phyloP scores from a whole-genome alignment of 2,113 vertebrate genomes.

The Cebus imitator region DNA sequence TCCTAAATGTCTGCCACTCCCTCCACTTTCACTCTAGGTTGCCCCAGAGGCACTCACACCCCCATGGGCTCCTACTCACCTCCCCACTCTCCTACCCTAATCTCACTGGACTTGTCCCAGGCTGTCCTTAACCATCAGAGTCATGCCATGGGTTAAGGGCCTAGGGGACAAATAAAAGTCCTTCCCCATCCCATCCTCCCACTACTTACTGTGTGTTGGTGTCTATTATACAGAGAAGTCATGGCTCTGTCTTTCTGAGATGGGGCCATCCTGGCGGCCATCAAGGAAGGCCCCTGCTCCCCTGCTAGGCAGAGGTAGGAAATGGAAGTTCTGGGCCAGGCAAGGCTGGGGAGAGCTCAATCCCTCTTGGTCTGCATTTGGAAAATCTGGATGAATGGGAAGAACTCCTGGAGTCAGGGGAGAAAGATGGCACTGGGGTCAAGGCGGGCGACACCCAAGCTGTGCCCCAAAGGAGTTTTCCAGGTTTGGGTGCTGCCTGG shows the following conservation, averaged over 20 bases:
- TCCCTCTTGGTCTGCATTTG: neutral
- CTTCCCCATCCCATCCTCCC: neutral
- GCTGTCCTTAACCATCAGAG: neutral
- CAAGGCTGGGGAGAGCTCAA: neutral
- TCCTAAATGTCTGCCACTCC: neutral
- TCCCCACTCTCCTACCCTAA: neutral
- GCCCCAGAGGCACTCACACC: neutral
- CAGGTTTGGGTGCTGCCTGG: neutral
- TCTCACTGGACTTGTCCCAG: neutral
- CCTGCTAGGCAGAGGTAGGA: neutral
- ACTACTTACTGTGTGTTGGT: neutral
- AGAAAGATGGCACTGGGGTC: neutral
- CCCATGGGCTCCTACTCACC: neutral
- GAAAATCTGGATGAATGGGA: neutral
- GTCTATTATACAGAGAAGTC: neutral
- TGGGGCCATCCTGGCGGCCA: neutral
- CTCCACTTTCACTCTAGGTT: neutral
- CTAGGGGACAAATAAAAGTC: neutral
- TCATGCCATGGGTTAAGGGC: neutral
- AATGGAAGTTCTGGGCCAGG: neutral
- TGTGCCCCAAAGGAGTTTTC: neutral
- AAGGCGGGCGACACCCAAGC: neutral
- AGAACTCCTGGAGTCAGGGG: neutral
- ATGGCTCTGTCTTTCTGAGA: neutral
- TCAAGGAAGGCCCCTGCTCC: neutral